A percentile compares a stretch with the other conserved stretches of the same genome.
phyloP scores from a whole-genome alignment of 2,888 invertebrate genomes.

The Hydropsyche betteni region DNA sequence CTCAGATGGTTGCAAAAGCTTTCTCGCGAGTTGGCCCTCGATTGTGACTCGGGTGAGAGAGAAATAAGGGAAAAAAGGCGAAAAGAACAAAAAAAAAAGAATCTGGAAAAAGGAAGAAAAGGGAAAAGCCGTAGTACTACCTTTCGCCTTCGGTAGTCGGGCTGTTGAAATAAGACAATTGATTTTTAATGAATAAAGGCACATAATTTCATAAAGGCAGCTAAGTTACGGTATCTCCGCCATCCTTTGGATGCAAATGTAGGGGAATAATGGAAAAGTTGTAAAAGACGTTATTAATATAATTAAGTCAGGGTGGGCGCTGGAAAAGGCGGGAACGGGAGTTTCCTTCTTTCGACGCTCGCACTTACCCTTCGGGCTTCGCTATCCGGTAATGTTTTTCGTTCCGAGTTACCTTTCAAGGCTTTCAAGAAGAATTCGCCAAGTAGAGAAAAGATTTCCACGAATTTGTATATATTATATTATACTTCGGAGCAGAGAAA shows the following conservation, averaged over 20 bases:
- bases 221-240: conserved; percentile 35
- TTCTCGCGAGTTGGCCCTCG: conserved; percentile 6
- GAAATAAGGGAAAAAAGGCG: conserved; percentile 13
- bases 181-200: conserved; percentile 45
- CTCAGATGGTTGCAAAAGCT: conserved; percentile 18
- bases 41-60: conserved; percentile 10
- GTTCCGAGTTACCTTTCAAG: conserved; percentile 30
- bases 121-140: neutral
- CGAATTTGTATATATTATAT: conserved; percentile 18
- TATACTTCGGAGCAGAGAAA: too few relatives aligned
- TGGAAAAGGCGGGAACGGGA: neutral
- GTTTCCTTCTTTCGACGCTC: neutral
- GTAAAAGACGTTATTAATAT: conserved; percentile 37
- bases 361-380: conserved; percentile 9
- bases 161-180: conserved; percentile 41
- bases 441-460: neutral
- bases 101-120: conserved; percentile 26
- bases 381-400: conserved; percentile 34
- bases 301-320: conserved; percentile 24
- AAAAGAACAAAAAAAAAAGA: conserved; percentile 4
- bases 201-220: conserved; percentile 42
- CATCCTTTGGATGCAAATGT: conserved; percentile 19
- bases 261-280: conserved; percentile 42
- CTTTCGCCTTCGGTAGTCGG: conserved; percentile 4
- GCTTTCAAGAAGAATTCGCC: conserved; percentile 9